Conservation (phyloP, 1,140 invertebrate species). For the Piezodorus guildinii region DNA sequence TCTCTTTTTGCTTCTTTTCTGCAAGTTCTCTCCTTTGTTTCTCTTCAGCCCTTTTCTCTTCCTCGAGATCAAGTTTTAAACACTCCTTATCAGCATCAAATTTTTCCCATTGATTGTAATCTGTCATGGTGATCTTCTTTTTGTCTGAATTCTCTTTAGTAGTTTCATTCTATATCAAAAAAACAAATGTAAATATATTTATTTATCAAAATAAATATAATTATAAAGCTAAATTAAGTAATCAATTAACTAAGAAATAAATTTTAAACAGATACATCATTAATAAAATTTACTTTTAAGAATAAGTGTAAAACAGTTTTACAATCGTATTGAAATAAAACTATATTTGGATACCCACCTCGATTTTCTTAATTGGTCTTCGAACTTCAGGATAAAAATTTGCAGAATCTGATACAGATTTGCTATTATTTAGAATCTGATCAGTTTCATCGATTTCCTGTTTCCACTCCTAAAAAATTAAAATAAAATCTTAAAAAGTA, state of each 20-base stretch:
- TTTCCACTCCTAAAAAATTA: slow-evolving; percentile 35
- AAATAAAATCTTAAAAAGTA: too few species aligned
- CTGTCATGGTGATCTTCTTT: slow-evolving; percentile 27
- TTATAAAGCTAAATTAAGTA: too few species aligned
- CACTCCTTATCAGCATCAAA: slow-evolving; percentile 55
- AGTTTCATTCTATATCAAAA: too few species aligned
- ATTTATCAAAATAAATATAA: too few species aligned
- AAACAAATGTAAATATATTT: too few species aligned
- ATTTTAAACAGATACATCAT: too few species aligned
- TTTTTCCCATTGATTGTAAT: slow-evolving; percentile 56
- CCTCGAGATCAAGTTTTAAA: slow-evolving; percentile 47
- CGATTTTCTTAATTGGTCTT: not conserved
- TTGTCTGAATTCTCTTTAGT: too few species aligned
- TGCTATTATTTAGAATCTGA: slow-evolving; percentile 18
- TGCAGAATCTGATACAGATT: not conserved
- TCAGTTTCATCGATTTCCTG: slow-evolving; percentile 38
- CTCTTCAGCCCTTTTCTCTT: slow-evolving; percentile 36
- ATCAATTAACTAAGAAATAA: too few species aligned
- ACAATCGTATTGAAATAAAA: too few species aligned
- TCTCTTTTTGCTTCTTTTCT: slow-evolving; percentile 28
- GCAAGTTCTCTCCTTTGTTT: slow-evolving; percentile 23
- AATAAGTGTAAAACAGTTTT: too few species aligned
- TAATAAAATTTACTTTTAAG: too few species aligned
- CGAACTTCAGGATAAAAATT: not conserved
- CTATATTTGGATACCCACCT: too few species aligned